Evolutionary conservation across 2,113 vertebrate genomes (phyloP).

Genomic region (Penelope pileata): DNA sequence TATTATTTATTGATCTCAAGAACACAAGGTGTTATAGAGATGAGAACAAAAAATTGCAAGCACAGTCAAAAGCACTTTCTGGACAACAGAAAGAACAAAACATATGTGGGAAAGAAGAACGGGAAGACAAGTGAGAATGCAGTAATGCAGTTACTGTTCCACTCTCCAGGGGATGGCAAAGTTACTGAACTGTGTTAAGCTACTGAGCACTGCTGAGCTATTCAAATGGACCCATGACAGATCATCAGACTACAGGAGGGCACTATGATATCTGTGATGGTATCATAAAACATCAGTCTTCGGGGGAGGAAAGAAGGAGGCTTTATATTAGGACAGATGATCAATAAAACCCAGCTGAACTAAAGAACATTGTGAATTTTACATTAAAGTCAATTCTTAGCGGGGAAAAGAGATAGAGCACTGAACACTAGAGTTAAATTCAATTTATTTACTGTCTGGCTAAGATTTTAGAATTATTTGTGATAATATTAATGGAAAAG

Average conservation of each 20-base stretch:
- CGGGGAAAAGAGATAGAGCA: not conserved
- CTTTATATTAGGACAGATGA: not conserved
- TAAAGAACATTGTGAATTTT: not conserved
- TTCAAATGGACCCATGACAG: not conserved
- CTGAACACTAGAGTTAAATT: not conserved
- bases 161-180: not conserved
- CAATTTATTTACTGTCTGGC: not conserved
- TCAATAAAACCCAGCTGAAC: not conserved
- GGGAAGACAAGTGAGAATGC: not conserved
- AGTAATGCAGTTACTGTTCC: not conserved
- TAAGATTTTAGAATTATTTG: not conserved
- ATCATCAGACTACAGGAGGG: not conserved
- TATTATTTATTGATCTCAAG: not conserved
- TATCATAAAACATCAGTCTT: not conserved
- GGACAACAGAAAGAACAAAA: not conserved
- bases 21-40: not conserved
- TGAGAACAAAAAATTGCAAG: not conserved
- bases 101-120: not conserved
- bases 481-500: not conserved
- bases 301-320: not conserved
- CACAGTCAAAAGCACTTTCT: not conserved
- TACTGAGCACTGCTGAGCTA: not conserved
- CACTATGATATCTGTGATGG: not conserved
- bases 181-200: not conserved
- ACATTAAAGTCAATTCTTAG: not conserved